phyloP scores from a whole-genome alignment of 64 coral and sea anemone genomes.

The Montipora capricornis region DNA sequence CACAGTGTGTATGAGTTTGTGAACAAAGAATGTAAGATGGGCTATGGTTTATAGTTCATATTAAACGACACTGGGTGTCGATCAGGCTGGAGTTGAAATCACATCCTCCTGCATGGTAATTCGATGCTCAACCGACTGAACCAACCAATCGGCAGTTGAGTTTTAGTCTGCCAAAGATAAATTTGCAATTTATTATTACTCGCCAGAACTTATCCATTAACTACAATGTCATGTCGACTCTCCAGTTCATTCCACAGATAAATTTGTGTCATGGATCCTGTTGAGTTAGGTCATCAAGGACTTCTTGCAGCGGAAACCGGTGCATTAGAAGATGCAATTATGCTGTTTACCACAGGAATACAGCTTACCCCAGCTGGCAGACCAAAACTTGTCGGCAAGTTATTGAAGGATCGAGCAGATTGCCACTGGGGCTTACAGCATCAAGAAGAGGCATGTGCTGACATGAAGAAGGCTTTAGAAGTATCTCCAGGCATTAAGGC shows the following conservation, averaged over 20 bases:
- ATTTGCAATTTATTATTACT: no score
- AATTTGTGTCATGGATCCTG: conserved; percentile 7
- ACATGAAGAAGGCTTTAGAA: conserved; percentile 40
- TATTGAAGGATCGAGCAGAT: conserved; percentile 30
- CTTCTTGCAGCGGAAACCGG: neutral
- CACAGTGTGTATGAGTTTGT: no score
- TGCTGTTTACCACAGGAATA: conserved; percentile 20
- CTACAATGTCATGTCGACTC: no score
- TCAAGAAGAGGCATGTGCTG: conserved; percentile 23
- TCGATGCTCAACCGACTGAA: no score
- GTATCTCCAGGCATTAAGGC: conserved; percentile 10
- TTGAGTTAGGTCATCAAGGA: conserved; percentile 11
- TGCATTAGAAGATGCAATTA: neutral
- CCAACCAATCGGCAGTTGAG: no score
- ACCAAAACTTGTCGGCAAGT: conserved; percentile 10
- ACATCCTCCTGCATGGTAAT: no score
- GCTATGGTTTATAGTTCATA: no score
- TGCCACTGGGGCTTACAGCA: conserved; percentile 6
- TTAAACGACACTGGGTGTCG: no score
- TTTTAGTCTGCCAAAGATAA: no score
- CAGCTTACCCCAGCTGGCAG: conserved; percentile 1
- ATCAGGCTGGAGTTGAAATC: no score
- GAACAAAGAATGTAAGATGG: no score
- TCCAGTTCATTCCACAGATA: neutral
- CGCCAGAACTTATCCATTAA: no score